Conservation (phyloP, 2,888 invertebrate genomes). For the Cinara cedri region DNA sequence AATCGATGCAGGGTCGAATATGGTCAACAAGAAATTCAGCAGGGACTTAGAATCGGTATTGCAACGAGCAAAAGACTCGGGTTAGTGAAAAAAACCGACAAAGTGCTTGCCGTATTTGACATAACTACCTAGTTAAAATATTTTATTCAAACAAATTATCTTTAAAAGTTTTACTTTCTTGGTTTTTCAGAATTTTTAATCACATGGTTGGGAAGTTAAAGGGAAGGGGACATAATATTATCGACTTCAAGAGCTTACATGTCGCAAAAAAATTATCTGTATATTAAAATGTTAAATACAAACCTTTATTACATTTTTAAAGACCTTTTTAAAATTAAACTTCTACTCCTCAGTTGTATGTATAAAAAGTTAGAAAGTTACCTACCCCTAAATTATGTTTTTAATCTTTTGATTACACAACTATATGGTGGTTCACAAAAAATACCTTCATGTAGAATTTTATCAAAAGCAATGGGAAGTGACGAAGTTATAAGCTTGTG, state of each 20-base stretch:
- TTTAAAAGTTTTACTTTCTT: not conserved
- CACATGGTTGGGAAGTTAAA: not conserved
- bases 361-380: too few species aligned
- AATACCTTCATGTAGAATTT: too few species aligned
- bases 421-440: not conserved
- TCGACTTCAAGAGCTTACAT: too few species aligned
- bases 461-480: too few species aligned
- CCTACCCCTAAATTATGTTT: too few species aligned
- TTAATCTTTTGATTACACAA: not conserved
- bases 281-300: too few species aligned
- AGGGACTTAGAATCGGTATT: conserved; percentile 90
- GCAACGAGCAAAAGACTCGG: conserved; percentile 90
- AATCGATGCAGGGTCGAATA: conserved; percentile 89
- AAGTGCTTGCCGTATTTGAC: not conserved
- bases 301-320: too few species aligned
- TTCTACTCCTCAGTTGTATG: too few species aligned
- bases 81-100: conserved; percentile 64
- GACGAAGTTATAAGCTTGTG: too few species aligned
- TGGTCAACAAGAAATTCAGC: conserved; percentile 91
- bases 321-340: too few species aligned
- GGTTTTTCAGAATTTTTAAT: not conserved
- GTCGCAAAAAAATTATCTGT: too few species aligned
- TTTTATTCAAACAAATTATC: not conserved
- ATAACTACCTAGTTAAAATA: not conserved
- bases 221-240: too few species aligned